Evolutionary conservation across 2,797 vertebrate genomes (phyloP).

Genomic region (Xenops minutus): DNA sequence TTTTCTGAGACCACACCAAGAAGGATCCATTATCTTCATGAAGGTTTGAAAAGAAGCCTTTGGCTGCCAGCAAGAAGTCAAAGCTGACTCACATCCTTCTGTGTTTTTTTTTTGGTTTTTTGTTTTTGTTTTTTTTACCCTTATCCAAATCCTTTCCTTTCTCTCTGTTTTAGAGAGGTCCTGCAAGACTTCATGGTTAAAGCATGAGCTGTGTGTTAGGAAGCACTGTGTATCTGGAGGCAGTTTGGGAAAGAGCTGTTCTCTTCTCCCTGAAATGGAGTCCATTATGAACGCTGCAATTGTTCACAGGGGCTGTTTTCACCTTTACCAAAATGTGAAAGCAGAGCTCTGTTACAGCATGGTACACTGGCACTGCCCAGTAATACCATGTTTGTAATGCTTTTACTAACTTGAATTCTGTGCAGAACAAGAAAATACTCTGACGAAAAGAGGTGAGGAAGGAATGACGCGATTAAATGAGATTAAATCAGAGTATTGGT

Average conservation of each 20-base stretch:
- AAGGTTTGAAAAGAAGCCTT: slow-evolving; percentile 19
- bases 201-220: background rate
- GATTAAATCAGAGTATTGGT: slow-evolving; percentile 51
- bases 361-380: background rate
- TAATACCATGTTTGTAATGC: background rate
- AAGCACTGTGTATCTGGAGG: background rate
- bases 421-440: background rate
- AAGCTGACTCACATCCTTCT: slow-evolving; percentile 48
- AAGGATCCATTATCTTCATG: background rate
- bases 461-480: slow-evolving; percentile 41
- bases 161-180: slow-evolving; percentile 1
- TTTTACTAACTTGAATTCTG: background rate
- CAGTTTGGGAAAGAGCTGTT: background rate
- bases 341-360: background rate
- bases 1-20: background rate
- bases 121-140: background rate
- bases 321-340: background rate
- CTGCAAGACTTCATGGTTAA: background rate
- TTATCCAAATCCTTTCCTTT: slow-evolving; percentile 10
- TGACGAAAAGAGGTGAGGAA: slow-evolving; percentile 43
- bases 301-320: background rate
- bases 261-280: background rate
- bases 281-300: background rate
- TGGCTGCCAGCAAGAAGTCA: background rate
- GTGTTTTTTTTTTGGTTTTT: background rate